phyloP scores from a whole-genome alignment of 1,140 invertebrate genomes.

The Meloidogyne exigua region DNA sequence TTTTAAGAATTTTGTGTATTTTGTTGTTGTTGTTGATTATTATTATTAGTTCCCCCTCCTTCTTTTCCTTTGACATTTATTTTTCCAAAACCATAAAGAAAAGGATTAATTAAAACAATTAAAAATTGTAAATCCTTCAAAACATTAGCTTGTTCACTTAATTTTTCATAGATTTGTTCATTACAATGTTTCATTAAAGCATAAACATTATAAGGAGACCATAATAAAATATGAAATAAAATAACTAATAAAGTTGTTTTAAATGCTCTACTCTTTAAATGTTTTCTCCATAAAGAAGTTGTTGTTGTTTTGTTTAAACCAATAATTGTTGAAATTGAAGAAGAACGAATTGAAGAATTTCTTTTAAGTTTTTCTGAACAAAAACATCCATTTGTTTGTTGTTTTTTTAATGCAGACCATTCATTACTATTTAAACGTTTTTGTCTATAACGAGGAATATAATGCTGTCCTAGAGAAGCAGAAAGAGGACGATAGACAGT shows the following conservation, averaged over 20 bases:
- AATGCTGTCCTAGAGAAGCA: constrained; percentile 1
- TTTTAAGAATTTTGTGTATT: not conserved
- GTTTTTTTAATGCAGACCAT: not conserved
- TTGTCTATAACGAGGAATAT: not conserved
- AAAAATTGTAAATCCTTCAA: constrained; percentile 62
- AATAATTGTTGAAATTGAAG: not conserved
- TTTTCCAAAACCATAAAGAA: constrained; percentile 53
- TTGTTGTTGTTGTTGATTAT: not conserved
- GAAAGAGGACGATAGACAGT: not conserved
- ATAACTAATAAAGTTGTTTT: constrained; percentile 58
- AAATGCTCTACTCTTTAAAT: constrained; percentile 53
- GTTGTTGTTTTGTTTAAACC: not conserved
- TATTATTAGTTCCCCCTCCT: not conserved
- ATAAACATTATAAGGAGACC: constrained; percentile 60
- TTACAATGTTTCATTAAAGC: constrained; percentile 56
- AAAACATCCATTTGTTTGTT: not conserved
- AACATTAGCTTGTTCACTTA: constrained; percentile 55
- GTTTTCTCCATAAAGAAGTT: constrained; percentile 44
- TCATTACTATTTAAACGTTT: not conserved
- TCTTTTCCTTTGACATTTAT: constrained; percentile 1
- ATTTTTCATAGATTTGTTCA: constrained; percentile 33
- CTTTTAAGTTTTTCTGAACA: not conserved
- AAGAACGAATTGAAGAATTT: not conserved
- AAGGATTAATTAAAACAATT: constrained; percentile 61
- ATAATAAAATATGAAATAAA: constrained; percentile 55